Percentiles rank a stretch among this genome's conserved stretches.
These are phyloP conservation scores for Hemibagrus wyckioides DNA, from an alignment of 2,113 vertebrate species.

Conservation along the genomic window DNA sequence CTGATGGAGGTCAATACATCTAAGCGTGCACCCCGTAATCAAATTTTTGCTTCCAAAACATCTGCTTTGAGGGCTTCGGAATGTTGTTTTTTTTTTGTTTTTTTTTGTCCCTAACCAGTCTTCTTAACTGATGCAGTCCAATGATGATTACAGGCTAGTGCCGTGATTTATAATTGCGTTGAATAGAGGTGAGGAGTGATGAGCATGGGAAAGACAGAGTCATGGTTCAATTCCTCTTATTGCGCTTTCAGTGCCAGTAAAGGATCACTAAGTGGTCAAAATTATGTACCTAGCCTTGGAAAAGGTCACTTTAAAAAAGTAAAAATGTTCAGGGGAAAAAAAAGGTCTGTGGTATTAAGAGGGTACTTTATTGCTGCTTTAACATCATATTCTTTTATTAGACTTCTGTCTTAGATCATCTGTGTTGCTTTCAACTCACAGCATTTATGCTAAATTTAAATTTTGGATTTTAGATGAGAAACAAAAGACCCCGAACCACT, in stretches of 20 bases:
- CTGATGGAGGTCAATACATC: slow-evolving; percentile 37
- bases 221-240: slow-evolving; percentile 28
- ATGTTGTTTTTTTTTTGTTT: slow-evolving; percentile 20
- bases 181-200: slow-evolving; percentile 31
- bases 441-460: background rate
- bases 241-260: background rate
- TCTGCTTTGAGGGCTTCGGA: slow-evolving; percentile 13
- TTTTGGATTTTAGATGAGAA: background rate
- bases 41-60: slow-evolving; percentile 31
- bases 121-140: background rate
- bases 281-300: slow-evolving; percentile 3
- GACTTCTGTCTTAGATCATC: background rate
- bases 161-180: slow-evolving; percentile 26
- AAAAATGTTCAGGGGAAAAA: background rate
- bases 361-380: too few relatives aligned
- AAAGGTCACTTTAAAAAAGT: slow-evolving; percentile 27
- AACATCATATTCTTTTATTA: background rate
- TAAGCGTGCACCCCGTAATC: slow-evolving; percentile 34
- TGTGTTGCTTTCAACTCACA: too few relatives aligned
- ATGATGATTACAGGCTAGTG: slow-evolving; percentile 36
- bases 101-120: background rate
- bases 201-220: slow-evolving; percentile 7
- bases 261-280: slow-evolving; percentile 27
- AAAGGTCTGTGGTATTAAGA: background rate
- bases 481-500: background rate